Percentiles rank a stretch among this genome's conserved stretches.
Evolutionary conservation across 2,113 vertebrate genomes (phyloP).

Genomic region (Suricata suricatta): DNA sequence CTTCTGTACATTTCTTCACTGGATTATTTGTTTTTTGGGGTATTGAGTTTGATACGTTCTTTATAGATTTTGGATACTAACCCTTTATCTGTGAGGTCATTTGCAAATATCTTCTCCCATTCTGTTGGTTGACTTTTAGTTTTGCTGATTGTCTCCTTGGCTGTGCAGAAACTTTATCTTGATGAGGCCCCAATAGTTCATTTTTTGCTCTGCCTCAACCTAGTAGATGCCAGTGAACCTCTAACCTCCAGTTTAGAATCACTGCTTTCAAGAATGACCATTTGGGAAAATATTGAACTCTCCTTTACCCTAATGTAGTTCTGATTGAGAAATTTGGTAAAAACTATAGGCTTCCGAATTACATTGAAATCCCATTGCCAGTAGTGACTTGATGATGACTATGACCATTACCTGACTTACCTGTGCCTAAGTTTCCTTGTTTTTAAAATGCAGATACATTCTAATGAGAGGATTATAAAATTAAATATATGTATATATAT

Average conservation of each 20-base stretch:
- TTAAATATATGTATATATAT: neutral
- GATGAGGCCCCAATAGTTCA: too few relatives aligned
- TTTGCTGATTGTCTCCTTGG: too few relatives aligned
- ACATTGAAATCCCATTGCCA: neutral
- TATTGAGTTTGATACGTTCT: too few relatives aligned
- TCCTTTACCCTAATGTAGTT: neutral
- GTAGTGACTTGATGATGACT: neutral
- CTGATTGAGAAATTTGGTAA: neutral
- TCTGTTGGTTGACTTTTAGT: too few relatives aligned
- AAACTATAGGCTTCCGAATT: neutral
- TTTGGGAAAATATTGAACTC: neutral
- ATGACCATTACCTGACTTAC: neutral
- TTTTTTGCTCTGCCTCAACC: neutral
- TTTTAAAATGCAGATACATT: neutral
- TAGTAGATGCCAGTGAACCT: neutral
- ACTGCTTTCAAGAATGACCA: neutral
- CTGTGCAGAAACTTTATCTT: too few relatives aligned
- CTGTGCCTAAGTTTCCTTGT: neutral
- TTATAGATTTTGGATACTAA: too few relatives aligned
- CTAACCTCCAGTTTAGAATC: neutral
- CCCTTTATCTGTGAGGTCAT: too few relatives aligned
- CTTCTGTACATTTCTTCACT: too few relatives aligned
- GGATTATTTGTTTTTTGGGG: too few relatives aligned
- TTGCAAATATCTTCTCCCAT: too few relatives aligned
- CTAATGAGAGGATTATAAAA: neutral